Percentiles rank a stretch among this genome's conserved stretches.
These are phyloP conservation scores for Rhea pennata DNA, from an alignment of 2,113 vertebrate species.

Conservation along the genomic window DNA sequence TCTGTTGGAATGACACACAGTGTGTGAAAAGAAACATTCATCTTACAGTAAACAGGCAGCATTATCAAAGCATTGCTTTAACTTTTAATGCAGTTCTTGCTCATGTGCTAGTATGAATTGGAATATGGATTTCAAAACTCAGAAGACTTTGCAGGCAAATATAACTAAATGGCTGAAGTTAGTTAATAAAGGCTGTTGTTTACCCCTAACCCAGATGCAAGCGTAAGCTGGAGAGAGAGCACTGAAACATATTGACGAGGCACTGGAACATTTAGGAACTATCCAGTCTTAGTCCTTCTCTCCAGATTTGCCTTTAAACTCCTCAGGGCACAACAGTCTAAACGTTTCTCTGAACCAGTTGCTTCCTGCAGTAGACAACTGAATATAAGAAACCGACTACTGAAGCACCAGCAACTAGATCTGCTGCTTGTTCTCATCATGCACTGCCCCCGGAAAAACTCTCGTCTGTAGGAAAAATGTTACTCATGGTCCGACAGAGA, in stretches of 20 bases:
- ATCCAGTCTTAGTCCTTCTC: background rate
- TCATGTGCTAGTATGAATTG: conserved; percentile 50
- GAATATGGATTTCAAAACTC: conserved; percentile 66
- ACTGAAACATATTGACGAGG: background rate
- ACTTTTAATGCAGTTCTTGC: conserved; percentile 51
- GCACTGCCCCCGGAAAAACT: background rate
- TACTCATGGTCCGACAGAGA: background rate
- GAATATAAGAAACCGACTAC: background rate
- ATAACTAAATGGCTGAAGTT: background rate
- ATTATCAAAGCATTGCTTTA: conserved; percentile 30
- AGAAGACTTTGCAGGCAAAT: conserved; percentile 33
- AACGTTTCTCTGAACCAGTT: background rate
- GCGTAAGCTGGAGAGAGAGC: background rate
- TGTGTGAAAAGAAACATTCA: background rate
- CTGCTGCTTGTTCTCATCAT: background rate
- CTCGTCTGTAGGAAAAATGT: background rate
- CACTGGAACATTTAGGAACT: background rate
- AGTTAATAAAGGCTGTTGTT: background rate
- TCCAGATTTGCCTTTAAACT: background rate
- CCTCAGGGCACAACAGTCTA: background rate
- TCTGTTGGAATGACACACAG: background rate
- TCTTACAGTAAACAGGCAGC: conserved; percentile 35
- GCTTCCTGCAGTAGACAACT: background rate
- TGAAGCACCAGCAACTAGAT: background rate
- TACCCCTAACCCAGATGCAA: background rate